Evolutionary conservation across 2,797 vertebrate species (phyloP).

Genomic region (Melanotaenia boesemani): DNA sequence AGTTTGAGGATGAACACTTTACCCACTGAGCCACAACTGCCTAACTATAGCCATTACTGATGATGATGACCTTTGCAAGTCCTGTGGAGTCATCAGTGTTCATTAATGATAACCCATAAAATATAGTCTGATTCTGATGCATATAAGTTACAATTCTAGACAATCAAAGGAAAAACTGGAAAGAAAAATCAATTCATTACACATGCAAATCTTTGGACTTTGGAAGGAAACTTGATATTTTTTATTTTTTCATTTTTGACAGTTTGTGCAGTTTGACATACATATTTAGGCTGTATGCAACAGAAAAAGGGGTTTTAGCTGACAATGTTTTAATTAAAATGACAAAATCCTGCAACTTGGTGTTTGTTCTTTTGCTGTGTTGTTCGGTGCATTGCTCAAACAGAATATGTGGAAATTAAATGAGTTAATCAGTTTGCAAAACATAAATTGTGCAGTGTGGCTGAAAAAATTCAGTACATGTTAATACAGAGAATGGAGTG

Average conservation of each 20-base stretch:
- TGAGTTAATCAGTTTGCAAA: background rate
- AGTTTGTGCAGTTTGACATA: slow-evolving; percentile 19
- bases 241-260: slow-evolving; percentile 3
- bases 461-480: background rate
- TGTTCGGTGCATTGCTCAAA: slow-evolving; percentile 2
- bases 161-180: background rate
- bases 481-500: slow-evolving; percentile 2
- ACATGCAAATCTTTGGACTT: background rate
- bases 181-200: background rate
- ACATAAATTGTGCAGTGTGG: slow-evolving; percentile 6
- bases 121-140: background rate
- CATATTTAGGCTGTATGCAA: slow-evolving; percentile 1
- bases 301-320: background rate
- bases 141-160: background rate
- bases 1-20: background rate
- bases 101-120: background rate
- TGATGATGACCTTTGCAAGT: background rate
- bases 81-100: background rate
- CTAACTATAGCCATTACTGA: background rate
- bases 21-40: background rate
- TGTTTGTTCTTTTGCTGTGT: slow-evolving; percentile 20
- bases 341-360: background rate
- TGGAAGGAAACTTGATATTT: background rate
- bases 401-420: background rate
- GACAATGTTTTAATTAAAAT: slow-evolving; percentile 3